Percentiles rank a stretch among this genome's conserved stretches.
phyloP scores from a whole-genome alignment of 2,113 vertebrate genomes.

The Trogon melanurus region DNA sequence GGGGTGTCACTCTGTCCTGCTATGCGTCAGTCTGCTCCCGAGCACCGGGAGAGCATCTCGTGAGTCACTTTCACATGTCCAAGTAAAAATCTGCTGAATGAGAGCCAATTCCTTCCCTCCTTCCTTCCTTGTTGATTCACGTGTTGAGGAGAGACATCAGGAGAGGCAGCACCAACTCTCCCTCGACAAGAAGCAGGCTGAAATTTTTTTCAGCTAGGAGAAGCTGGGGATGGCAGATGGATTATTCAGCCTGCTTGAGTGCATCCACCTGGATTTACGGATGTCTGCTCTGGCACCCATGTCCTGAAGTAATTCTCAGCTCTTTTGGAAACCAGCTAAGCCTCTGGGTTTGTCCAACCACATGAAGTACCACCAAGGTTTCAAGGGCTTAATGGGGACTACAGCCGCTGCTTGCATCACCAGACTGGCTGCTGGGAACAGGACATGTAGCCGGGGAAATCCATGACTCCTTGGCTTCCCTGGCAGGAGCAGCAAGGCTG shows the following conservation, averaged over 20 bases:
- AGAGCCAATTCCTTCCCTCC: not conserved
- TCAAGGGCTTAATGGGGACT: not conserved
- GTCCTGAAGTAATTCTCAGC: not conserved
- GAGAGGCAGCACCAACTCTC: not conserved
- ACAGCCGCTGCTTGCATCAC: not conserved
- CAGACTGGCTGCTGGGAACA: not conserved
- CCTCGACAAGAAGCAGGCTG: fast-evolving
- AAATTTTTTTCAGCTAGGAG: not conserved
- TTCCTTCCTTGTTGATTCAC: not conserved
- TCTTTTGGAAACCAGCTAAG: not conserved
- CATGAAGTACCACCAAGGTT: not conserved
- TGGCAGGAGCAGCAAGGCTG: not conserved
- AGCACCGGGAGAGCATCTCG: not conserved
- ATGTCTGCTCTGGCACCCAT: not conserved
- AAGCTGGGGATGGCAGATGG: not conserved
- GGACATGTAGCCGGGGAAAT: fast-evolving
- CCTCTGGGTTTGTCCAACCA: not conserved
- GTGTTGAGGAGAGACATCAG: not conserved
- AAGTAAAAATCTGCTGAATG: not conserved
- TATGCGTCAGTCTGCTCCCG: not conserved
- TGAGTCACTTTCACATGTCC: not conserved
- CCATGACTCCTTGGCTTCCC: not conserved
- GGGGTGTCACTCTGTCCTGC: not conserved
- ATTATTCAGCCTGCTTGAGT: not conserved
- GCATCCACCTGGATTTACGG: not conserved